Evolutionary conservation across 2,113 vertebrate species (phyloP).

Genomic region (Percopsis transmontana): DNA sequence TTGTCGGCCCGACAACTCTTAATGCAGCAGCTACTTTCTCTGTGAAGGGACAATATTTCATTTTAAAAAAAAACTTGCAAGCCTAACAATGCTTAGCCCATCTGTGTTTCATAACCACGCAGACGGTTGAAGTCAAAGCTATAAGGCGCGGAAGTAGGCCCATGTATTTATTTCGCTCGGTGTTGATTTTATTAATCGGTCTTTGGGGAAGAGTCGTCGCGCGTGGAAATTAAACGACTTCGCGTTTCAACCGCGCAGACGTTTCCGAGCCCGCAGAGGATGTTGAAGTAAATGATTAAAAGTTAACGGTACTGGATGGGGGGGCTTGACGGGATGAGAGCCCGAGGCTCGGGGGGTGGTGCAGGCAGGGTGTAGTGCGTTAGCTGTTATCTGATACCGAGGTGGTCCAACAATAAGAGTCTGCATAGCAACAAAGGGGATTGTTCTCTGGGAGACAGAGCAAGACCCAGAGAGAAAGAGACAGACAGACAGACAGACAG

Average conservation of each 20-base stretch:
- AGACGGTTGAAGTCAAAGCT: background rate
- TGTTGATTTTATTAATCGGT: too few species aligned
- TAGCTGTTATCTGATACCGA: constrained; percentile 74
- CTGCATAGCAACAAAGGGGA: constrained; percentile 66
- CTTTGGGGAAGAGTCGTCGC: too few species aligned
- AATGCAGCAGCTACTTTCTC: too few species aligned
- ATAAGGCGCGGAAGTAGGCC: background rate
- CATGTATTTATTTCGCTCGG: background rate
- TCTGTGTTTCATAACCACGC: background rate
- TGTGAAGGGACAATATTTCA: too few species aligned
- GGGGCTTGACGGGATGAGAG: background rate
- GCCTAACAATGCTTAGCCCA: too few species aligned
- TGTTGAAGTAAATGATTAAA: constrained; percentile 61
- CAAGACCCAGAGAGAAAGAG: background rate
- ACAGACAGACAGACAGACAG: background rate
- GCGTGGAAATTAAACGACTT: too few species aligned
- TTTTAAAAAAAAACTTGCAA: too few species aligned
- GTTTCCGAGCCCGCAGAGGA: constrained; percentile 32
- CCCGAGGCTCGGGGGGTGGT: background rate
- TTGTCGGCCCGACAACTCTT: too few species aligned
- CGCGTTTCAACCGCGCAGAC: constrained; percentile 11
- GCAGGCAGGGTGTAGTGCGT: constrained; percentile 70
- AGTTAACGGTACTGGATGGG: constrained; percentile 56
- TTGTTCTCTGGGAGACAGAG: constrained; percentile 48
- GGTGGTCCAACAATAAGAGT: constrained; percentile 64